Conservation (phyloP, 2,888 invertebrate species). For the Teinopalpus imperialis region DNA sequence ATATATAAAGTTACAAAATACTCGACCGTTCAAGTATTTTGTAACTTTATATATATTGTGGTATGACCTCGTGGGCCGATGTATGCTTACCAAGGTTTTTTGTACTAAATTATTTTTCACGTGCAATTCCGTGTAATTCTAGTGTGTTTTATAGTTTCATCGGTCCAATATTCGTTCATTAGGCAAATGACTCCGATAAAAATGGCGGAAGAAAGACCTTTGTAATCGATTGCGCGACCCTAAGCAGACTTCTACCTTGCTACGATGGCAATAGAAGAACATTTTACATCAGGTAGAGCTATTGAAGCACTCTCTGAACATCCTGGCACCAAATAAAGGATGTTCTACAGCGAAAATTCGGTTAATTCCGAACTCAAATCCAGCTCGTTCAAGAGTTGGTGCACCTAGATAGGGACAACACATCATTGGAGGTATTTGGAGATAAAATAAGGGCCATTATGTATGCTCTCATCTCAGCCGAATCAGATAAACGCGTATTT, state of each 20-base stretch:
- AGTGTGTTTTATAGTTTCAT: not conserved
- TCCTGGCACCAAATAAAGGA: conserved; percentile 27
- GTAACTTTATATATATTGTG: no score
- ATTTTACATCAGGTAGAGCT: conserved; percentile 32
- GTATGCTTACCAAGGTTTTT: no score
- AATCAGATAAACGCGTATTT: not conserved
- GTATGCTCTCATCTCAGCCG: not conserved
- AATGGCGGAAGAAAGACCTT: conserved; percentile 8
- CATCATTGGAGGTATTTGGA: not conserved
- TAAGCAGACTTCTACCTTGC: not conserved
- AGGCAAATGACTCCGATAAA: not conserved
- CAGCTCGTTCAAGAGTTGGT: conserved; percentile 32
- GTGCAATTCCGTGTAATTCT: not conserved
- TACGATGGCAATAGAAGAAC: conserved; percentile 20
- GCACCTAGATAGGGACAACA: not conserved
- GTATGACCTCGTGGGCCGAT: no score
- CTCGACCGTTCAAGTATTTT: no score
- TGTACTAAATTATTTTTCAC: no score
- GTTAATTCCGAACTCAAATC: conserved; percentile 30
- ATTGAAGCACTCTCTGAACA: conserved; percentile 28
- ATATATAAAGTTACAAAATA: no score
- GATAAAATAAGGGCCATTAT: not conserved
- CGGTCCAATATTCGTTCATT: not conserved
- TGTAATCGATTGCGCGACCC: not conserved
- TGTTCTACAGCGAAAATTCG: conserved; percentile 26